phyloP scores from a whole-genome alignment of 1,140 invertebrate species.

The Caenorhabditis inopinata region DNA sequence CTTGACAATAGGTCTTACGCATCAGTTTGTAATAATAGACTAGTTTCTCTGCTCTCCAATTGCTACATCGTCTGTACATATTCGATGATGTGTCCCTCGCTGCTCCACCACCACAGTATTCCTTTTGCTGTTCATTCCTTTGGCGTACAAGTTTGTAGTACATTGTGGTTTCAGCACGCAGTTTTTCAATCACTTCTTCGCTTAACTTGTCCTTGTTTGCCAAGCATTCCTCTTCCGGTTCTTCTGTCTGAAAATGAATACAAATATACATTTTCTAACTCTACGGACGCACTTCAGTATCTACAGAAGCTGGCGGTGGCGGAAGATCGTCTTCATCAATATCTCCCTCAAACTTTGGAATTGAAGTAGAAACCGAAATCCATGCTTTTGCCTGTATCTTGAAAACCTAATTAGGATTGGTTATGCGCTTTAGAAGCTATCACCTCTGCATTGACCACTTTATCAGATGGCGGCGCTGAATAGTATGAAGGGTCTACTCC shows the following conservation, averaged over 20 bases:
- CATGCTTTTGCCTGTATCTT: conserved; percentile 1
- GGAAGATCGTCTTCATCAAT: conserved; percentile 16
- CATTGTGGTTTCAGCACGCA: neutral
- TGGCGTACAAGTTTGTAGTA: neutral
- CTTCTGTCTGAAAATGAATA: neutral
- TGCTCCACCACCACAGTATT: neutral
- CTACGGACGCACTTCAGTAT: neutral
- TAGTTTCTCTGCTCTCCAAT: conserved; percentile 53
- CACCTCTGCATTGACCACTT: neutral
- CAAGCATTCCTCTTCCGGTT: neutral
- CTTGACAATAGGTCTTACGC: conserved; percentile 44
- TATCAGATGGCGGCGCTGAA: neutral
- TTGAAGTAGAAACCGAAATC: neutral
- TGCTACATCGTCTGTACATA: conserved; percentile 32
- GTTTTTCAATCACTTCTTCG: neutral
- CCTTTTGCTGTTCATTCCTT: neutral
- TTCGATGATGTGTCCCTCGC: neutral
- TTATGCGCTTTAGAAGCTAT: neutral
- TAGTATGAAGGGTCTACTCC: neutral
- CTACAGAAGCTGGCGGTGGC: neutral
- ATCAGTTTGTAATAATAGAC: conserved; percentile 54
- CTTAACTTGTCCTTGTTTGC: neutral
- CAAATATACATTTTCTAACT: neutral
- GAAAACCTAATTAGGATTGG: neutral
- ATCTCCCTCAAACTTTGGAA: conserved; percentile 11